Evolutionary conservation across 2,797 vertebrate species (phyloP).

Genomic region (Epinephelus awoara): DNA sequence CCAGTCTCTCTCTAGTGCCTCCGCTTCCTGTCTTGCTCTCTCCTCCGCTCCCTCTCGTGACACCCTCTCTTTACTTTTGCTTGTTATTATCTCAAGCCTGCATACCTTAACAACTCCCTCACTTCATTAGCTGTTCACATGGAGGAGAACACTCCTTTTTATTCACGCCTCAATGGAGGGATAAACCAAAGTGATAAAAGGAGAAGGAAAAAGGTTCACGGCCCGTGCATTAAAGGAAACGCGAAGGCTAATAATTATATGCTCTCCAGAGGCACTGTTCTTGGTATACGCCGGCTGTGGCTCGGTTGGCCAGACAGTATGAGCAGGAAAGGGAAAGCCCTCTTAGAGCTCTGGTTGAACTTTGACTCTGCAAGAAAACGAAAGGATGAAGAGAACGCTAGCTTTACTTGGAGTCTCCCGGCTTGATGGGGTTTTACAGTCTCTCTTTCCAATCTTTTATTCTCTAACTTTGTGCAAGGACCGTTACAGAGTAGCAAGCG

Average conservation of each 20-base stretch:
- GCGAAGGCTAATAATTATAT: constrained; percentile 51
- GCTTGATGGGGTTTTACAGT: constrained; percentile 46
- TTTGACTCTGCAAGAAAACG: constrained; percentile 19
- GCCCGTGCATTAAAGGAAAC: constrained; percentile 33
- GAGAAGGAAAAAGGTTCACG: constrained; percentile 39
- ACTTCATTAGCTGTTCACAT: constrained; percentile 65
- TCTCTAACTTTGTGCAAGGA: constrained; percentile 25
- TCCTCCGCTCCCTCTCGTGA: constrained; percentile 3
- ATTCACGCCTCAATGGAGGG: constrained; percentile 52
- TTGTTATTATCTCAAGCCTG: constrained; percentile 53
- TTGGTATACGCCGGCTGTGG: constrained; percentile 3
- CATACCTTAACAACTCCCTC: constrained; percentile 54
- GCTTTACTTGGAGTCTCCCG: constrained; percentile 37
- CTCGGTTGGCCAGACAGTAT: constrained; percentile 15
- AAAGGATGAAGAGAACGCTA: constrained; percentile 12
- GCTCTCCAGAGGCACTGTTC: constrained; percentile 38
- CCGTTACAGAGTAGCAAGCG: constrained; percentile 26
- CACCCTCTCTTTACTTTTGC: constrained; percentile 42
- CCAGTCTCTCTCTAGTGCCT: constrained; percentile 29
- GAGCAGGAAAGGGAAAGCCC: constrained; percentile 36
- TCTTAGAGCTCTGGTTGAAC: constrained; percentile 33
- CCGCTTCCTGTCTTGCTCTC: constrained; percentile 34
- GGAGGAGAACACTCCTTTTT: constrained; percentile 51
- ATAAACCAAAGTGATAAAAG: constrained; percentile 53
- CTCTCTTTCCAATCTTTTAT: constrained; percentile 28